Base-by-base conservation (phyloP, 2,797 vertebrate genomes). In the Streptopelia turtur region DNA sequence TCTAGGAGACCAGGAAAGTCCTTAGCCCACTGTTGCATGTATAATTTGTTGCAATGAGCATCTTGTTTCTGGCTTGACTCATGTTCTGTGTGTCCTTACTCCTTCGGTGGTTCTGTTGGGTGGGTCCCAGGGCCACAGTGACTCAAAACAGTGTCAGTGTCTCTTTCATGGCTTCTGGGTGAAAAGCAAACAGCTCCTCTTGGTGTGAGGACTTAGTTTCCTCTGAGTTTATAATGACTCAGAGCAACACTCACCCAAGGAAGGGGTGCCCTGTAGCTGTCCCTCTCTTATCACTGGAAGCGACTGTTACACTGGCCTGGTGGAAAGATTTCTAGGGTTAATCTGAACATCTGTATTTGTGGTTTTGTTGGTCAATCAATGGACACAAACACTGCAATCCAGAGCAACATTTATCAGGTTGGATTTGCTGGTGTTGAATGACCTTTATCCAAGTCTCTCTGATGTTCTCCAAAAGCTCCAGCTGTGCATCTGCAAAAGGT, bases 321-420 rank as follows among this genome's bases (percentile, higher is more conserved):
- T 79, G 50, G 47, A 52, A 78, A 5, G 13, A 65, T 41, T 89
- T 79, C 60, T 71, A 33, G 47, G 53, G 16, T 78, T 78, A 37
- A 43, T 70, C 86, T 70, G 61, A 84, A 64, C n/a, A 91, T 33
- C 79, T 70, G 33, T 57, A 15, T 61, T 39, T 25, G 68, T 84
- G 66, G n/a, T 30, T 89, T 94, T 89, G 68, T 80, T 96, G 93
- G 88, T 82, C 87, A 83, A 74, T 82, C 50, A 41, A 31, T 31
- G 52, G 83, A 63, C 50, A 63, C 59, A 90, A 69, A 85, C 68
- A 24, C 70, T 81, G 78, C 78, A 49, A n/a, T 41, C 75, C 57
- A 90, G 91, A 93, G 92, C 90, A 95, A 92, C 88, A 90, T 95
- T 96, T 94, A 89, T 43, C 25, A 47, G 79, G 61, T 35, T 85